phyloP scores from a whole-genome alignment of 2,888 invertebrate species.

The Megamerina dolium region DNA sequence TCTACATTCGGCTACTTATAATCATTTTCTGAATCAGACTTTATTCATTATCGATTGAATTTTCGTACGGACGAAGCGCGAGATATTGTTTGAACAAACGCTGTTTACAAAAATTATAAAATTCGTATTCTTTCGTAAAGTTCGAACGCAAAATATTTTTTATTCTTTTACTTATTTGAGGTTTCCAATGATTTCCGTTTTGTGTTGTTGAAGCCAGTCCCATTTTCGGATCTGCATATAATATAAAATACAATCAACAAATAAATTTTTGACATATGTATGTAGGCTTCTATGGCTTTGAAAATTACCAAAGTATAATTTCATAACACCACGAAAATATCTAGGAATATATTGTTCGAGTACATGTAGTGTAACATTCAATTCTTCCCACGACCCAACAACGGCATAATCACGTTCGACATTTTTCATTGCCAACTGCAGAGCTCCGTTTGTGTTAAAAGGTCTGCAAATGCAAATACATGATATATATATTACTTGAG shows the following conservation, averaged over 20 bases:
- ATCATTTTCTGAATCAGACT: no score
- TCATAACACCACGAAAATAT: conserved; percentile 68
- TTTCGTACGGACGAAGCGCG: no score
- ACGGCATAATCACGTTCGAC: conserved; percentile 80
- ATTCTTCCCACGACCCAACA: conserved; percentile 77
- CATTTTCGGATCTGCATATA: conserved; percentile 14
- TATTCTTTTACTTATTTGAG: conserved; percentile 24
- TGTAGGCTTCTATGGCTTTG: not conserved
- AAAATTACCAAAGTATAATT: conserved; percentile 68
- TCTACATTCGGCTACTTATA: no score
- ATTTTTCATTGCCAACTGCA: conserved; percentile 73
- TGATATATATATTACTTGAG: not conserved
- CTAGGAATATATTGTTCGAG: conserved; percentile 70
- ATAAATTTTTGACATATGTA: no score
- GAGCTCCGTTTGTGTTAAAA: conserved; percentile 71
- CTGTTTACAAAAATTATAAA: conserved; percentile 31
- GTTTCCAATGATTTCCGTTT: conserved; percentile 33
- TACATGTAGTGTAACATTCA: conserved; percentile 73
- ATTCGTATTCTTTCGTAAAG: conserved; percentile 30
- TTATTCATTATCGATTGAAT: no score
- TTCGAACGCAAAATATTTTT: conserved; percentile 23
- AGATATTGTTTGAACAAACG: conserved; percentile 28
- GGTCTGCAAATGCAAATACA: conserved; percentile 56
- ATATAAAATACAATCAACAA: not conserved
- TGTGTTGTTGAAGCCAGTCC: conserved; percentile 18